These are phyloP conservation scores for Nautilus pompilius DNA, from an alignment of 1,140 invertebrate species.

Conservation along the genomic window DNA sequence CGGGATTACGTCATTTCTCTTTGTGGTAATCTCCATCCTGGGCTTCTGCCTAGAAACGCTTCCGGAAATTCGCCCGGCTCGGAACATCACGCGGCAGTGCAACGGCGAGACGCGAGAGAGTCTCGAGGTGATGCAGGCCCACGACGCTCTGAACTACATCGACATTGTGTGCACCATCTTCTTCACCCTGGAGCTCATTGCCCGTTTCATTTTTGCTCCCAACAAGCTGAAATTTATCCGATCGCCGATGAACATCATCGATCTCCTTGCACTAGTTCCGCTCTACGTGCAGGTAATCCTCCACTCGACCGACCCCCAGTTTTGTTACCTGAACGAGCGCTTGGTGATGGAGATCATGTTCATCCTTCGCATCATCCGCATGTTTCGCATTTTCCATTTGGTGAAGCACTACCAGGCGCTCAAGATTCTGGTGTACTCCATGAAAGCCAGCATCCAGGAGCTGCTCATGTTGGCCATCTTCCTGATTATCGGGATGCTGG, in stretches of 20 bases:
- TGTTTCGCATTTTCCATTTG: conserved; percentile 52
- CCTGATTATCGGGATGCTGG: conserved; percentile 93
- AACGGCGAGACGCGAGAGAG: conserved; percentile 8
- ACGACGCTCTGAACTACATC: conserved; percentile 33
- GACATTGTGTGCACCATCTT: conserved; percentile 56
- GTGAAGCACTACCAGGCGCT: conserved; percentile 49
- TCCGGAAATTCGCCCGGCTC: conserved; percentile 76
- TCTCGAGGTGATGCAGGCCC: conserved; percentile 22
- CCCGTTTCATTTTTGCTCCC: conserved; percentile 55
- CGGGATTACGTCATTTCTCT: conserved; percentile 81
- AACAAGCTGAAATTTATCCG: conserved; percentile 53
- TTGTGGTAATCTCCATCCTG: conserved; percentile 85
- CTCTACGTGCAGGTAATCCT: conserved; percentile 51
- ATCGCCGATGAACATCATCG: conserved; percentile 57
- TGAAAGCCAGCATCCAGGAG: conserved; percentile 50
- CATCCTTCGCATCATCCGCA: conserved; percentile 46
- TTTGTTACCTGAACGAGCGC: conserved; percentile 41
- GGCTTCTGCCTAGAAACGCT: conserved; percentile 92
- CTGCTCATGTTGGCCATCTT: conserved; percentile 85
- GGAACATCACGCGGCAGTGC: conserved; percentile 63
- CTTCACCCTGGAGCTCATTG: conserved; percentile 56
- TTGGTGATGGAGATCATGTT: conserved; percentile 47
- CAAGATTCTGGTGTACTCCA: conserved; percentile 46
- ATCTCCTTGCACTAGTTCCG: conserved; percentile 57
- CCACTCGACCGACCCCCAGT: conserved; percentile 26